Evolutionary conservation across 1,140 invertebrate species (phyloP).

Genomic region (Pseudomyrmex cubaensis): DNA sequence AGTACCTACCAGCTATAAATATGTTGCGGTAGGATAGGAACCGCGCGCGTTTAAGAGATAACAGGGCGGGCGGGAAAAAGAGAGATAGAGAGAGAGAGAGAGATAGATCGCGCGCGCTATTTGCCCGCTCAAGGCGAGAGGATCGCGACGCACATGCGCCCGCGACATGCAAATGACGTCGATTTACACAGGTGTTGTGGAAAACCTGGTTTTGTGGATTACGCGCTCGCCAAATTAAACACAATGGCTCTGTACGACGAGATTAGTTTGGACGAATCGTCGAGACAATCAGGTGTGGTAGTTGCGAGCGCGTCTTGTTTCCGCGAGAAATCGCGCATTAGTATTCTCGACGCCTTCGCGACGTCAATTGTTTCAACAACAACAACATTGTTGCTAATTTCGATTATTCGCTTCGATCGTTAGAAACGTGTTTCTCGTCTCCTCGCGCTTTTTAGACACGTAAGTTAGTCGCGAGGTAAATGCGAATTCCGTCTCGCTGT

Average conservation of each 20-base stretch:
- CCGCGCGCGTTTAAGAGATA: conserved; percentile 4
- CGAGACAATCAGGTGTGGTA: not conserved
- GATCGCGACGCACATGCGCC: conserved; percentile 28
- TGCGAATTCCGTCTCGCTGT: not conserved
- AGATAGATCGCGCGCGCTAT: conserved; percentile 44
- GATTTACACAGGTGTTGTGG: conserved; percentile 68
- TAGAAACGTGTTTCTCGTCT: too few relatives aligned
- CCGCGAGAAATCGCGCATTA: too few relatives aligned
- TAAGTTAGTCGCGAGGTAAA: too few relatives aligned
- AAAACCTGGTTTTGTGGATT: conserved; percentile 3
- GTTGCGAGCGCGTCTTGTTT: not conserved
- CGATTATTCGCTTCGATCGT: too few relatives aligned
- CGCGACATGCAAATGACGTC: conserved; percentile 56
- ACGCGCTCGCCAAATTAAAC: not conserved
- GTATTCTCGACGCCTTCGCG: not conserved
- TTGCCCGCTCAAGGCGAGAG: conserved; percentile 4
- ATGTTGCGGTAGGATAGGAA: conserved; percentile 54
- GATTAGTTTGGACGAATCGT: conserved; percentile 8
- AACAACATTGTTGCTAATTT: too few relatives aligned
- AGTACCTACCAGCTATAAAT: conserved; percentile 3
- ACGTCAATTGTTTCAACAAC: not conserved
- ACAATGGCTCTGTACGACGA: not conserved
- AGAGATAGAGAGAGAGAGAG: conserved; percentile 2
- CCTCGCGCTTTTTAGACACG: too few relatives aligned
- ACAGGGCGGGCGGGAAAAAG: not conserved